These are phyloP conservation scores for Exephanes ischioxanthus DNA, from an alignment of 2,888 invertebrate species.

Conservation along the genomic window DNA sequence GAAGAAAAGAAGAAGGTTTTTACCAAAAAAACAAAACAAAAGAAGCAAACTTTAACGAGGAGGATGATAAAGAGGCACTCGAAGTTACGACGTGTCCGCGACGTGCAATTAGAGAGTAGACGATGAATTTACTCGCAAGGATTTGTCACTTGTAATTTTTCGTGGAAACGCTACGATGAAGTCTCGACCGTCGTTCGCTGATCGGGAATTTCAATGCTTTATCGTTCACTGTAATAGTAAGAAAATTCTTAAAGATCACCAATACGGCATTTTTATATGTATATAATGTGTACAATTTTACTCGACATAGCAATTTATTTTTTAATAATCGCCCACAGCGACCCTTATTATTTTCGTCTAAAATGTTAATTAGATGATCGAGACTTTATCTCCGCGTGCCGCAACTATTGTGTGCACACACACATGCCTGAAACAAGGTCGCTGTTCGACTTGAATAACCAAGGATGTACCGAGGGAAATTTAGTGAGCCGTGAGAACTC, in stretches of 20 bases:
- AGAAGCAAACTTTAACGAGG: conserved; percentile 42
- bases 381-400: conserved; percentile 31
- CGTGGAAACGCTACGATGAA: conserved; percentile 22
- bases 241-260: conserved; percentile 21
- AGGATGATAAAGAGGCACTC: background rate
- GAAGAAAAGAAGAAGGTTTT: conserved; percentile 32
- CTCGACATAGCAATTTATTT: conserved; percentile 5
- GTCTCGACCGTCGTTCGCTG: conserved; percentile 16
- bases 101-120: conserved; percentile 43
- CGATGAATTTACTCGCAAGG: conserved; percentile 39
- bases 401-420: conserved; percentile 29
- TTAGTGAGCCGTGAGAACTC: conserved; percentile 20
- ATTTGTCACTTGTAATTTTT: conserved; percentile 47
- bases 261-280: conserved; percentile 48
- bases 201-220: background rate
- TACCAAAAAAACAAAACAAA: conserved; percentile 37
- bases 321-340: conserved; percentile 1
- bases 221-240: background rate
- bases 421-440: conserved; percentile 15
- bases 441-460: conserved; percentile 18
- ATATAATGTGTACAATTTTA: conserved; percentile 39
- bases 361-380: conserved; percentile 24
- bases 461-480: background rate
- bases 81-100: conserved; percentile 22
- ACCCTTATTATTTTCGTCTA: background rate